Evolutionary conservation across 2,113 vertebrate genomes (phyloP), one percentile per base, ranked within the genome.

Genomic region (Ptychochromis oligacanthus): DNA sequence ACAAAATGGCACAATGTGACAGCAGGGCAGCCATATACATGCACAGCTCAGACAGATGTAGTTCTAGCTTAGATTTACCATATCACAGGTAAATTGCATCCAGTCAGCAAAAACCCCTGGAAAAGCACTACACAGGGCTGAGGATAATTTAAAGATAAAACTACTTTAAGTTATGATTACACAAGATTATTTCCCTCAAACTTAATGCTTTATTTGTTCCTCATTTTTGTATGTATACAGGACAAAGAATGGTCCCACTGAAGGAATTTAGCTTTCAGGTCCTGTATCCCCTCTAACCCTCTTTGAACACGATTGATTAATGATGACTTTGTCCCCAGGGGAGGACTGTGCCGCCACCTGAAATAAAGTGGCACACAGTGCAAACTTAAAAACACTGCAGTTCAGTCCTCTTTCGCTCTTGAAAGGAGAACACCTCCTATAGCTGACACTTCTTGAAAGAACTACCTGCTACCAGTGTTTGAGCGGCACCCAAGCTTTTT

Each of bases 1-100:
- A 93, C 93, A 93, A 95, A 97, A 98, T 98, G 97, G 97, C 98
- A 98, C 97, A 96, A 96, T 97, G 96, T 97, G 97, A 97, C 96
- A 97, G 96, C 95, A 96, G 97, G 97, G 91, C 91, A 92, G 91
- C 91, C 89, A 96, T 96, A 94, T 96, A 97, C 97, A 97, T 97
- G 97, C 97, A 96, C 92, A 96, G 96, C 95, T 95, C 96, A 95
- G 95, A 95, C 93, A 91, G 95, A 95, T 96, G 93, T 95, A 93
- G 92, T 92, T 93, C 94, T 70, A 77, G 76, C 94, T 96, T 92
- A 88, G 81, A 81, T 94, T 95, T 83, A 95, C 57, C 89, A 94
- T 87, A 91, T 93, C 28, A 17, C 64, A 77, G 80, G 64, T 85
- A 87, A 88, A 87, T 43, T 76, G 93, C 77, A 82, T 85, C 62